Conservation (phyloP, 2,113 vertebrate species). For the Saguinus midas region DNA sequence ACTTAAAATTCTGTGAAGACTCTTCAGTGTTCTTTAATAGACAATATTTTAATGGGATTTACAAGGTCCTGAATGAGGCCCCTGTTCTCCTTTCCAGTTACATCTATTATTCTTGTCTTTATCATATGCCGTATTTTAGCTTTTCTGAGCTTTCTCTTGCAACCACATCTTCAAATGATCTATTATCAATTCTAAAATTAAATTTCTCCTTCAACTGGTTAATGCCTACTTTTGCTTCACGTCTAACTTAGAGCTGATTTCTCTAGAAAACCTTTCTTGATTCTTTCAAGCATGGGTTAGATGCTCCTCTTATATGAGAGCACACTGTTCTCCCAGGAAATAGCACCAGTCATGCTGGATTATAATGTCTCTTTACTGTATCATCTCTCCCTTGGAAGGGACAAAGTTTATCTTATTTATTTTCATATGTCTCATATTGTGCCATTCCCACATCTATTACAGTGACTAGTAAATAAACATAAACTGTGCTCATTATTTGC, state of each 20-base stretch:
- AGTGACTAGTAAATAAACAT: background rate
- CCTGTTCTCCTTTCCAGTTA: background rate
- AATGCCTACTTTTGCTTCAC: background rate
- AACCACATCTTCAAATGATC: background rate
- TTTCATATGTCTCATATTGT: background rate
- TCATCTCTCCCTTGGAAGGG: background rate
- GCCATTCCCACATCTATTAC: background rate
- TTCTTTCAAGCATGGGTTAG: background rate
- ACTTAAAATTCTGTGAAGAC: background rate
- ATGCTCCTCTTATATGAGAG: background rate
- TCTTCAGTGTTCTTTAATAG: background rate
- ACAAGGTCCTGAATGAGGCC: background rate
- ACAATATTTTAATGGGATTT: background rate
- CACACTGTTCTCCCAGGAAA: background rate
- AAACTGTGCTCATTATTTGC: background rate
- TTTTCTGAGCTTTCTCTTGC: background rate
- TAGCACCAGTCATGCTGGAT: background rate
- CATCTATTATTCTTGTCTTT: background rate
- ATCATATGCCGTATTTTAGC: background rate
- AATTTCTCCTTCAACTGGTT: background rate
- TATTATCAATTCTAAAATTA: background rate
- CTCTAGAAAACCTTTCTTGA: background rate
- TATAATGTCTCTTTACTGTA: background rate
- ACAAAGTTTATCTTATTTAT: background rate
- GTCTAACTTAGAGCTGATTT: background rate